Evolutionary conservation across 2,113 vertebrate genomes (phyloP), one percentile per base, ranked within the genome.

Genomic region (Tetraodon nigroviridis): DNA sequence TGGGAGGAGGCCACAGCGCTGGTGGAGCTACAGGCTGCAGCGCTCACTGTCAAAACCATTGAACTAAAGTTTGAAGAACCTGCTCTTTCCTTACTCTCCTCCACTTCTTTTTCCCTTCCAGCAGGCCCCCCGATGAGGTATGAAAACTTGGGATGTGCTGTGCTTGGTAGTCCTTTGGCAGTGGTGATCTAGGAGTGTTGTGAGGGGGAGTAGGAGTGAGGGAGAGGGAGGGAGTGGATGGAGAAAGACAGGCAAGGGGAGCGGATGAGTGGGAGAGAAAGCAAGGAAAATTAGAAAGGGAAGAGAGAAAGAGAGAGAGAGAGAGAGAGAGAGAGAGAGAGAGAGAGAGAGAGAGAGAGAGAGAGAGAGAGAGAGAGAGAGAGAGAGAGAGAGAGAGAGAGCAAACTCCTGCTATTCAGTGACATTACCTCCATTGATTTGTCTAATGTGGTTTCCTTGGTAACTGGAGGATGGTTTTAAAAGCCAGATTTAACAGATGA

Each of bases 401-500:
- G 69, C 57, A 84, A 89, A 75, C 86, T 89, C 86, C 91, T 86
- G 85, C 86, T 67, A 66, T 63, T 48, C 79, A 86, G 83, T 90
- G 86, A 90, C 88, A 91, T 90, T 89, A 89, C 85, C 81, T 90
- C 74, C 83, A 92, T 92, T 87, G 90, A 94, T 92, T 89, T 91
- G 88, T 88, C 89, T 91, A 90, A 91, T 89, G 87, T 73, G 72
- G 92, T 92, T 92, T 83, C 92, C 87, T 84, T 69, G 88, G 91
- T 86, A 88, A 92, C 88, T 19, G 83, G 73, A 79, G 75, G 73
- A 80, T 64, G 83, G 80, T 80, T 75, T 88, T 92, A 89, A 86
- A 86, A 87, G 75, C 69, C 0, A 52, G 44, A 78, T 81, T 76
- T 80, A 84, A 85, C 69, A 71, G 61, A 67, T 62, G 51, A 54